Base-by-base conservation (phyloP, 23 tunicate species). In the Corella eumyota region DNA sequence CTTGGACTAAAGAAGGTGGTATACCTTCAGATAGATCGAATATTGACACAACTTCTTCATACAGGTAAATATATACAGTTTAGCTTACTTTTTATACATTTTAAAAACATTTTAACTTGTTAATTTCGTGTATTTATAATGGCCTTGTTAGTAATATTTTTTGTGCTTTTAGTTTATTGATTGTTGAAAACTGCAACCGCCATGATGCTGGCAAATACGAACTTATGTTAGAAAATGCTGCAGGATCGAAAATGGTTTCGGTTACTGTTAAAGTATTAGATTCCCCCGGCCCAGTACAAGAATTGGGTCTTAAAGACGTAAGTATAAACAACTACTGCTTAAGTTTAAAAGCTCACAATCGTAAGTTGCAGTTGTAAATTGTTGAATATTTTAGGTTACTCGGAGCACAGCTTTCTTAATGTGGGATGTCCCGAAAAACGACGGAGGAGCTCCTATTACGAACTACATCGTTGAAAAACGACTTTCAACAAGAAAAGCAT, bases 1-100 rank as follows among this genome's bases (percentile, higher is more conserved):
- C 73, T 9, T 91, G 98, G 98, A 65, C 79, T 4, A 91, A 91
- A 59, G 92, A 91, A 59, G 92, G 76, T 27, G 96, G 86, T 29
- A 46, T 82, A 25, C 81, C 81, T 25, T 59, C 71, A 7, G 83
- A 74, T 20, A 66, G 92, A 50, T 58, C 76, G 30, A 27, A 50
- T n/a, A 68, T 82, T 61, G 92, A 82, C 32, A 82, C 76, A 19
- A 82, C 92, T 23, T 59, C 81, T 20, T 82, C 92, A 22, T 82
- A 82, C 71, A 74, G 81, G 80, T 74, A 54, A 50, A 2, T 25
- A 56, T 3, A 2, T 21, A 48, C 5, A 4, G n/a, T n/a, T n/a
- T n/a, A n/a, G n/a, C n/a, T n/a, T n/a, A n/a, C n/a, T n/a, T n/a
- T n/a, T n/a, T n/a, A n/a, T n/a, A n/a, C n/a, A n/a, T n/a, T n/a